phyloP scores from a whole-genome alignment of 1,140 invertebrate species.

The Pogonomyrmex barbatus region DNA sequence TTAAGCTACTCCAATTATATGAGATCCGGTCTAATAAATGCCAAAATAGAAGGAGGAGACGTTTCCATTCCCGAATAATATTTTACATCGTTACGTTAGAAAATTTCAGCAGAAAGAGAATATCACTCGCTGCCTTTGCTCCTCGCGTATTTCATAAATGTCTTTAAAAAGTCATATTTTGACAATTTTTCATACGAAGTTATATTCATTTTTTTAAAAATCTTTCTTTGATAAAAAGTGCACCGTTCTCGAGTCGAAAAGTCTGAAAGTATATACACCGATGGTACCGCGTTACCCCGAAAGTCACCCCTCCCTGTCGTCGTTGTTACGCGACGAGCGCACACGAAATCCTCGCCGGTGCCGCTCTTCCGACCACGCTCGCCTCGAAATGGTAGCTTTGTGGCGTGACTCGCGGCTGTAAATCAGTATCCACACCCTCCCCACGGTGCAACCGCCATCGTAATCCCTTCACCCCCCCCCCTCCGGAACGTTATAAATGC shows the following conservation, averaged over 20 bases:
- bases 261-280: constrained; percentile 27
- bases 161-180: background rate
- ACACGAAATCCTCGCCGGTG: constrained; percentile 17
- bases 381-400: constrained; percentile 50
- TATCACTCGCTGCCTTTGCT: background rate
- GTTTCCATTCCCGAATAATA: background rate
- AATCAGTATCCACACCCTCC: constrained; percentile 75
- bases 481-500: constrained; percentile 57
- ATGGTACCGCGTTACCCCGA: constrained; percentile 26
- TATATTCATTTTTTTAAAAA: background rate
- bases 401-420: constrained; percentile 76
- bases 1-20: constrained; percentile 8
- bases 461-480: constrained; percentile 50
- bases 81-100: background rate
- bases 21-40: background rate
- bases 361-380: constrained; percentile 35
- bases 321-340: constrained; percentile 20
- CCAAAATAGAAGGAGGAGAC: background rate
- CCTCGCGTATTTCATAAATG: background rate
- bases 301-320: constrained; percentile 1
- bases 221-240: background rate
- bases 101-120: background rate
- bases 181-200: background rate
- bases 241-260: constrained; percentile 4
- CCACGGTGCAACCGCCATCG: constrained; percentile 64